phyloP scores from a whole-genome alignment of 2,113 vertebrate species.

The Gallinago undulata region DNA sequence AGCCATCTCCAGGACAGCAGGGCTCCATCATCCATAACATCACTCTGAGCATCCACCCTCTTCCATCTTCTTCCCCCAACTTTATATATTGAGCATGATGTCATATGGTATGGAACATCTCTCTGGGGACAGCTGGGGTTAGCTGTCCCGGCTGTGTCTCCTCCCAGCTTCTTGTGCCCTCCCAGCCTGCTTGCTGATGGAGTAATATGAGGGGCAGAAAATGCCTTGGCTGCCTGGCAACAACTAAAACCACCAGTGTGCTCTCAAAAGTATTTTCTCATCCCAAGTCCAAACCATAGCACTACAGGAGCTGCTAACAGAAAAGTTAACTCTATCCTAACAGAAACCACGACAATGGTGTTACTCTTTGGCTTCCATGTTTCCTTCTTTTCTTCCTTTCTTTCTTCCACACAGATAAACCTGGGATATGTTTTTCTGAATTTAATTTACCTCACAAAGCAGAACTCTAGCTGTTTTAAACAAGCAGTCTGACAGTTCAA shows the following conservation, averaged over 20 bases:
- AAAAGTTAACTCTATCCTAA: background rate
- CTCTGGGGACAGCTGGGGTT: background rate
- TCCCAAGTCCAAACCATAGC: background rate
- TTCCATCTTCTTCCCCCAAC: background rate
- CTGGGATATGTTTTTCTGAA: background rate
- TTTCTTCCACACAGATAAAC: background rate
- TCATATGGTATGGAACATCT: background rate
- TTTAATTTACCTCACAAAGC: background rate
- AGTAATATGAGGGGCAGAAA: background rate
- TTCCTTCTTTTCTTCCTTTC: background rate
- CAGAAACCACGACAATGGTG: background rate
- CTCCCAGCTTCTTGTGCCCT: background rate
- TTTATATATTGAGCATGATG: background rate
- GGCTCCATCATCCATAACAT: background rate
- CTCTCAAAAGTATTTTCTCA: background rate
- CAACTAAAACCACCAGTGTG: background rate
- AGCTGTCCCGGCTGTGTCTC: background rate
- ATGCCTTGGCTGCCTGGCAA: background rate
- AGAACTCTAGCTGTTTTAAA: background rate
- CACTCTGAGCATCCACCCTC: background rate
- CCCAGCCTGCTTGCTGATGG: background rate
- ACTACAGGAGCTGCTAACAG: background rate
- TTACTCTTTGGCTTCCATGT: background rate
- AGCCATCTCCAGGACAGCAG: background rate
- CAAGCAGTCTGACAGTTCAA: background rate